A percentile compares a stretch with the other conserved stretches of the same genome.
Conservation (phyloP, 2,113 vertebrate species). For the Leptobrachium ailaonicum region DNA sequence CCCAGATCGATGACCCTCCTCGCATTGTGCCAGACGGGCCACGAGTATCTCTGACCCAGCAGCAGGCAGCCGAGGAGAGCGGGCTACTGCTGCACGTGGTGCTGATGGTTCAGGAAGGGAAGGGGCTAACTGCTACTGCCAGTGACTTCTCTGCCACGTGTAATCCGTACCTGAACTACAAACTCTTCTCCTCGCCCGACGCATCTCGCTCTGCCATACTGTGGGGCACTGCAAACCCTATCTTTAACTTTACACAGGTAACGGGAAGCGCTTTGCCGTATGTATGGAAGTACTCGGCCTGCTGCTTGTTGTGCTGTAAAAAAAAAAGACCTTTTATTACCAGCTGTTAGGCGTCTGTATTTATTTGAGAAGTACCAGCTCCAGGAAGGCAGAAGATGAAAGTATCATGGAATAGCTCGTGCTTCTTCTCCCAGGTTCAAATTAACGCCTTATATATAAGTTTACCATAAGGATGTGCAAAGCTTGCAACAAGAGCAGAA, state of each 20-base stretch:
- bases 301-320: too few relatives aligned
- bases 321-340: too few relatives aligned
- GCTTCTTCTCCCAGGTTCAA: too few relatives aligned
- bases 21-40: neutral
- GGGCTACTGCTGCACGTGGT: conserved; percentile 78
- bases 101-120: conserved; percentile 88
- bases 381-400: too few relatives aligned
- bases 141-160: conserved; percentile 57
- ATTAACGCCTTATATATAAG: too few relatives aligned
- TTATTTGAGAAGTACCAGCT: too few relatives aligned
- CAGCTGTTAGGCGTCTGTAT: too few relatives aligned
- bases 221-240: conserved; percentile 80
- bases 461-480: too few relatives aligned
- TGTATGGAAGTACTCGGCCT: too few relatives aligned
- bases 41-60: neutral
- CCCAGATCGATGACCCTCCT: neutral
- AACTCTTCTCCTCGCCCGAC: conserved; percentile 84
- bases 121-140: conserved; percentile 68
- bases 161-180: conserved; percentile 88
- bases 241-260: conserved; percentile 88
- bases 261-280: neutral
- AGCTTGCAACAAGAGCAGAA: too few relatives aligned
- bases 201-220: conserved; percentile 73
- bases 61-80: conserved; percentile 58
- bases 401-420: too few relatives aligned